These are phyloP conservation scores for Colistium nudipinnis DNA, from an alignment of 2,113 vertebrate species.

Conservation along the genomic window DNA sequence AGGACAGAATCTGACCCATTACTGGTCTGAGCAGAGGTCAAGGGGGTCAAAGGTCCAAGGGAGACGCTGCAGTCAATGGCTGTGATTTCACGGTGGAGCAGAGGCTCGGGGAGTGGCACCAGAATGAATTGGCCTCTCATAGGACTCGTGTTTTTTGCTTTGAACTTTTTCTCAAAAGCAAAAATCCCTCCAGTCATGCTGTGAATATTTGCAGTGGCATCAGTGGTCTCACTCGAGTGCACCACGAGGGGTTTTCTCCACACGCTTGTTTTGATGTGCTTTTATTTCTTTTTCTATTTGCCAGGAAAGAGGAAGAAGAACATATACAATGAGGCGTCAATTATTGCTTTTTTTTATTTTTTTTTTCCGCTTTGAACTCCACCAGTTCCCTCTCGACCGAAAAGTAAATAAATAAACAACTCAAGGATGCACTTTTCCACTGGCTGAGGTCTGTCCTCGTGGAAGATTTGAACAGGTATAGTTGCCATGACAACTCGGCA, in stretches of 20 bases:
- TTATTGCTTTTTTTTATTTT: not conserved
- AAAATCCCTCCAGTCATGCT: constrained; percentile 61
- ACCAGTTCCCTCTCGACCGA: too few relatives aligned
- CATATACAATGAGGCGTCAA: not conserved
- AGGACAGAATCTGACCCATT: constrained; percentile 18
- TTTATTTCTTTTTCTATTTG: not conserved
- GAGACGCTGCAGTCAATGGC: constrained; percentile 38
- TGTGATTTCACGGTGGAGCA: constrained; percentile 61
- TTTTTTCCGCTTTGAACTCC: too few relatives aligned
- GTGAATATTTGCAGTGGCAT: constrained; percentile 58
- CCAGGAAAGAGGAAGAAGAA: not conserved
- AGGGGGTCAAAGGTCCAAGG: constrained; percentile 28
- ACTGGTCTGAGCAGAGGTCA: constrained; percentile 11
- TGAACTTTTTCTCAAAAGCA: constrained; percentile 63
- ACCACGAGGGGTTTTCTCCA: constrained; percentile 17
- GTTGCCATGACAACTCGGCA: not conserved
- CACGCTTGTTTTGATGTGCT: constrained; percentile 35
- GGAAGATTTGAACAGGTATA: not conserved
- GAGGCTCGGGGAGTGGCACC: constrained; percentile 54
- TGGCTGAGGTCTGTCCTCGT: too few relatives aligned
- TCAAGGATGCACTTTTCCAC: too few relatives aligned
- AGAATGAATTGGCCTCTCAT: constrained; percentile 57
- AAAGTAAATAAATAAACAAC: too few relatives aligned
- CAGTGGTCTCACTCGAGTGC: constrained; percentile 42
- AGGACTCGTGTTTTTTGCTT: constrained; percentile 53